Base-by-base conservation (phyloP, 2,797 vertebrate genomes). In the Siniperca obscura region DNA sequence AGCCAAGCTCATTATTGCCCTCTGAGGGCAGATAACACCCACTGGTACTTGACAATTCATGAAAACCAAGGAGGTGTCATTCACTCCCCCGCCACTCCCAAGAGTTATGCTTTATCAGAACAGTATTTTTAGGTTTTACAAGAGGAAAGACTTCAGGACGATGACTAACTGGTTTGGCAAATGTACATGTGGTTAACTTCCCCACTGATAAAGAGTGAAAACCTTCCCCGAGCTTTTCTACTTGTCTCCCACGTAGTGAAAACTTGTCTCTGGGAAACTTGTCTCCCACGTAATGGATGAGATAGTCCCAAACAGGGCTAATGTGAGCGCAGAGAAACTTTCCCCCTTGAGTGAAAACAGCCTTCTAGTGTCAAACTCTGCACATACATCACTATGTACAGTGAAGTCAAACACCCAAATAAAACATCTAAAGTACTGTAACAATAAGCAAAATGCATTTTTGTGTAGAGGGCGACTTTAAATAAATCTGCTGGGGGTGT, bases 91-190 rank as follows among this genome's bases (percentile, higher is more conserved):
- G 30, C 30, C 30, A 2, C 30, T 30, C 30, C 30, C 30, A 30
- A 30, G 30, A 3, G 30, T 42, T n/a, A 38, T 68, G n/a, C 38
- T 36, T 68, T 1, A 21, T 59, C 3, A 56, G 30, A 34, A 36
- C 7, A 14, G 10, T 16, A 27, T 75, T 17, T 76, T 34, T 5
- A 21, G 44, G 21, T 44, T 70, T 80, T 60, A 53, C 36, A 61
- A 22, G 12, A 65, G 27, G 34, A 56, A 40, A 12, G 5, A 13
- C 36, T 30, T 34, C n/a, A 48, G 3, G 21, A n/a, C 12, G 52
- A n/a, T 68, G 52, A 25, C 7, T 66, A 60, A 70, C 27, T 38
- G 50, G 25, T 56, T 75, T 70, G 59, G 59, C 59, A 48, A n/a
- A 10, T 19, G 12, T 22, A 21, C 16, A 27, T 16, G 21, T 44